Percentiles rank a stretch among this genome's conserved stretches.
These are phyloP conservation scores for Trematocara unimaculatum DNA, from an alignment of 2,113 vertebrate genomes.

Conservation along the genomic window DNA sequence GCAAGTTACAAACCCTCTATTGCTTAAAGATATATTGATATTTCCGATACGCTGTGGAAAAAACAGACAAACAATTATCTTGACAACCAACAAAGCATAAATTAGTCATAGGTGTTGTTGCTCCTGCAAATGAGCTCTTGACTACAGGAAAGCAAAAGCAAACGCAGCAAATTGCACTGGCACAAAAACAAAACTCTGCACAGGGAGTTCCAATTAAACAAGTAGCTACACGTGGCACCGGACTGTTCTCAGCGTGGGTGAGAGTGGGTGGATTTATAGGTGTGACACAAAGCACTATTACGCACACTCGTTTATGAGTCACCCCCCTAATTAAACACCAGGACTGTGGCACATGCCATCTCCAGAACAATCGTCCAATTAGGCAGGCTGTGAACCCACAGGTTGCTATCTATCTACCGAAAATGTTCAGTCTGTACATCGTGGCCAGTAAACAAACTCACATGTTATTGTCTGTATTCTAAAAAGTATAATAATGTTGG, in stretches of 20 bases:
- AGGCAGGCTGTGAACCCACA: neutral
- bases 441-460: neutral
- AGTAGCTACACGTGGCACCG: neutral
- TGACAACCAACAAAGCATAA: neutral
- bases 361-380: neutral
- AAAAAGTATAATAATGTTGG: neutral
- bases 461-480: neutral
- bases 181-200: neutral
- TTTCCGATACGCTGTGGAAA: neutral
- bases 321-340: neutral
- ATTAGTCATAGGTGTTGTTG: neutral
- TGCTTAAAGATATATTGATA: neutral
- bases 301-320: neutral
- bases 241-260: neutral
- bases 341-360: neutral
- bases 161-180: neutral
- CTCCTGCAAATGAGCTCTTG: conserved; percentile 5
- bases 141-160: neutral
- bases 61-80: neutral
- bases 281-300: neutral
- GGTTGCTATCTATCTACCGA: neutral
- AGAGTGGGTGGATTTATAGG: neutral
- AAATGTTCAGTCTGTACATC: neutral
- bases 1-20: neutral
- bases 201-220: neutral